Percentiles rank a stretch among this genome's conserved stretches.
phyloP scores from a whole-genome alignment of 1,140 invertebrate species.

The Lasaia peninsularis region DNA sequence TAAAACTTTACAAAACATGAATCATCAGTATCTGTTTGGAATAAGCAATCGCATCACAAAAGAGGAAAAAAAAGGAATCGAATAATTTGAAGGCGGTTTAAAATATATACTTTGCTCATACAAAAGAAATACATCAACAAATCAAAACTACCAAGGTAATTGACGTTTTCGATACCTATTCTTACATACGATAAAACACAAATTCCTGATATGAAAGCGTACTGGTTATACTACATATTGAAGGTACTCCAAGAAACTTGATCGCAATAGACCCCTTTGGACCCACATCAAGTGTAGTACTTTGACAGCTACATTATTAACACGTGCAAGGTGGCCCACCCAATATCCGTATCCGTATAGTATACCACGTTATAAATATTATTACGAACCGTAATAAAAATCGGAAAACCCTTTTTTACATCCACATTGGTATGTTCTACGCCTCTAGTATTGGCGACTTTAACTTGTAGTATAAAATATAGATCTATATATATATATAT shows the following conservation, averaged over 20 bases:
- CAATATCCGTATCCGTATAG: constrained; percentile 5
- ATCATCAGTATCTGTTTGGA: no score
- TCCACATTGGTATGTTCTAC: background rate
- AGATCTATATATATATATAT: background rate
- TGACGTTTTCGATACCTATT: no score
- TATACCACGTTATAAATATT: constrained; percentile 17
- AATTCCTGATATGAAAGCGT: background rate
- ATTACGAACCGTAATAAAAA: constrained; percentile 18
- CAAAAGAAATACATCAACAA: no score
- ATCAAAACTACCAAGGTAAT: no score
- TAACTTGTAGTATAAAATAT: background rate
- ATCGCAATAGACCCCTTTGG: constrained; percentile 26
- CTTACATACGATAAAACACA: no score
- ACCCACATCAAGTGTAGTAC: constrained; percentile 25
- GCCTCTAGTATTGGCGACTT: background rate
- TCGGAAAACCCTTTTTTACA: constrained; percentile 15
- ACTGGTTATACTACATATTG: constrained; percentile 14
- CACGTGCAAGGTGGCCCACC: constrained; percentile 15
- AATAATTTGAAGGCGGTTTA: no score
- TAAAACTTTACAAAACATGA: no score
- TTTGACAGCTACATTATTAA: constrained; percentile 30
- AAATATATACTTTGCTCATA: no score
- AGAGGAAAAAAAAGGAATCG: no score
- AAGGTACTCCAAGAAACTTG: constrained; percentile 21
- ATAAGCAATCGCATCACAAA: no score